These are phyloP conservation scores for Sesia apiformis DNA, from an alignment of 2,888 invertebrate genomes.

Conservation along the genomic window DNA sequence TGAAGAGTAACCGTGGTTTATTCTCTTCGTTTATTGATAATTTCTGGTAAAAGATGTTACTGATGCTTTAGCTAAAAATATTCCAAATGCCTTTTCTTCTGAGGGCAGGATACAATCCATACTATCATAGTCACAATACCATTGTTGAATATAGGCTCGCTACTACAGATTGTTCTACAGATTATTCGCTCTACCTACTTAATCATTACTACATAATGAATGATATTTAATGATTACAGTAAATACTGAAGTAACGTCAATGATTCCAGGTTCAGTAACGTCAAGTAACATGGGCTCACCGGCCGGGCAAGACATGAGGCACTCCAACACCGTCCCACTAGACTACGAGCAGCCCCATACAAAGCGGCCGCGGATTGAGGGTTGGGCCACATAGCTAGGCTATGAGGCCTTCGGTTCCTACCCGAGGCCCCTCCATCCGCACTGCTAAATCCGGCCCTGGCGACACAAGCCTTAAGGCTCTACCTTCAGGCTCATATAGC, in stretches of 20 bases:
- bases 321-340: conserved; percentile 47
- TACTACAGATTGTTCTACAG: too few species aligned
- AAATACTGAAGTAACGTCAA: too few species aligned
- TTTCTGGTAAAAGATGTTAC: too few species aligned
- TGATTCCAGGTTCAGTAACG: conserved; percentile 83
- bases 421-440: conserved; percentile 69
- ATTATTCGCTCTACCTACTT: too few species aligned
- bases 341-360: conserved; percentile 77
- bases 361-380: conserved; percentile 93
- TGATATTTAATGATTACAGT: conserved; percentile 46
- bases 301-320: conserved; percentile 71
- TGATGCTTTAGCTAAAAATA: too few species aligned
- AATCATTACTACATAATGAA: too few species aligned
- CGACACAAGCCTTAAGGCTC: conserved; percentile 6
- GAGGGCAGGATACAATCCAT: too few species aligned
- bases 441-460: conserved; percentile 50
- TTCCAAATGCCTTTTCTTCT: too few species aligned
- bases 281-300: conserved; percentile 89
- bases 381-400: conserved; percentile 91
- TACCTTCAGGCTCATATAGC: conserved; percentile 13
- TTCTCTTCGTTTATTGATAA: too few species aligned
- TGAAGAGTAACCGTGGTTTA: too few species aligned
- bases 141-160: too few species aligned
- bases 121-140: too few species aligned
- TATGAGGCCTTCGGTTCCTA: conserved; percentile 66